phyloP scores from a whole-genome alignment of 35 echinoderm and acorn worm species.

The Diadema setosum region DNA sequence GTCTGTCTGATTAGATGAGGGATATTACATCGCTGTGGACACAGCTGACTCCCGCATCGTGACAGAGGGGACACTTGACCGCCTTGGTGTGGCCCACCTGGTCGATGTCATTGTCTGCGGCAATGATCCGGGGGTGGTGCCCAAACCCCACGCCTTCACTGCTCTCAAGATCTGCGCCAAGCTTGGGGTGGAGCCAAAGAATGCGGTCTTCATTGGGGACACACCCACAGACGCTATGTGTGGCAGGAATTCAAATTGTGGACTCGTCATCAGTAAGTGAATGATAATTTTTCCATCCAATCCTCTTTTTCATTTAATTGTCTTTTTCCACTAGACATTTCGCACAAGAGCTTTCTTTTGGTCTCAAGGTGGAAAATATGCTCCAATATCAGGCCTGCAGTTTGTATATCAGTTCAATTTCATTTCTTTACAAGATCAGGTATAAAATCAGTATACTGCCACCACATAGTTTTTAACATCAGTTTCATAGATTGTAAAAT shows the following conservation, averaged over 20 bases:
- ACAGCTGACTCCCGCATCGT: slow-evolving; percentile 53
- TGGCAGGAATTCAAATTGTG: slow-evolving; percentile 30
- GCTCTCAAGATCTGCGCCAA: slow-evolving; percentile 45
- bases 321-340: neutral
- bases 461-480: too few species aligned
- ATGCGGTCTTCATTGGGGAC: slow-evolving; percentile 61
- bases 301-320: neutral
- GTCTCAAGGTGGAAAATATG: neutral
- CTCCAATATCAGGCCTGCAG: neutral
- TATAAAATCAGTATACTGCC: too few species aligned
- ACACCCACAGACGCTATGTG: slow-evolving; percentile 45
- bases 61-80: slow-evolving; percentile 27
- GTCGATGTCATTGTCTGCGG: slow-evolving; percentile 63
- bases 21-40: slow-evolving; percentile 57
- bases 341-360: neutral
- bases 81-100: slow-evolving; percentile 3
- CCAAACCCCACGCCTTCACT: slow-evolving; percentile 39
- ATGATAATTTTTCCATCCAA: too few species aligned
- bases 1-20: too few species aligned
- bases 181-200: slow-evolving; percentile 21
- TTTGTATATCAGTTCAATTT: neutral
- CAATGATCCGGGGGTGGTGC: slow-evolving; percentile 38
- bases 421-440: too few species aligned
- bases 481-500: too few species aligned
- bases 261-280: slow-evolving; percentile 49